Evolutionary conservation across 2,113 vertebrate genomes (phyloP).

Genomic region (Tachysurus vachellii): DNA sequence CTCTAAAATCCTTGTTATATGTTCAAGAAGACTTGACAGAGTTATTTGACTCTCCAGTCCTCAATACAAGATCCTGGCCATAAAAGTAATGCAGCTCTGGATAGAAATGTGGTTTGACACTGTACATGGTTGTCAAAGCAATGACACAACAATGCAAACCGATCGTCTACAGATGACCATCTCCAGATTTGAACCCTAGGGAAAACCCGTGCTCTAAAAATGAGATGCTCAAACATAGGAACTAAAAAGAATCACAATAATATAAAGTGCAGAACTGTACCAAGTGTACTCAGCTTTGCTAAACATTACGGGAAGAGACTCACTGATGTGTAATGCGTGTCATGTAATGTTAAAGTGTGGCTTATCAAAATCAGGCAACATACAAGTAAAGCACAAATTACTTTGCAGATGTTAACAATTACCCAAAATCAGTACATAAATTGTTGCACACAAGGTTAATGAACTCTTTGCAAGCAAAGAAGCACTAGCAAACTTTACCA

Average conservation of each 20-base stretch:
- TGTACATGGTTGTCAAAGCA: no score
- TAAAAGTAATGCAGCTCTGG: no score
- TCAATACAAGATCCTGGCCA: no score
- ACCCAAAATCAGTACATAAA: not conserved
- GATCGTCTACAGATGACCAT: not conserved
- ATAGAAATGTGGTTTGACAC: no score
- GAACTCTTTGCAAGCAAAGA: not conserved
- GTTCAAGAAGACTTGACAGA: no score
- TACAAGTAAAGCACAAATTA: no score
- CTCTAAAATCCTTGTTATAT: no score
- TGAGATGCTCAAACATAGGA: no score
- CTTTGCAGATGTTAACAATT: no score
- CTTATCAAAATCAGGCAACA: not conserved
- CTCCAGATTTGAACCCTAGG: not conserved
- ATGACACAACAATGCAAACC: no score
- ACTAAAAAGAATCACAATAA: no score
- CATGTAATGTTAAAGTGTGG: not conserved
- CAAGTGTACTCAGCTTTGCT: not conserved
- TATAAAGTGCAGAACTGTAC: not conserved
- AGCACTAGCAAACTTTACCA: not conserved
- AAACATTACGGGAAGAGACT: not conserved
- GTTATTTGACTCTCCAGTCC: no score
- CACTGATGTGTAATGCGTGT: not conserved
- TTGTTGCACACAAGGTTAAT: not conserved
- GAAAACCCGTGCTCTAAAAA: not conserved